Percentiles rank a stretch among this genome's conserved stretches.
phyloP scores from a whole-genome alignment of 2,113 vertebrate species.

The Cariama cristata region DNA sequence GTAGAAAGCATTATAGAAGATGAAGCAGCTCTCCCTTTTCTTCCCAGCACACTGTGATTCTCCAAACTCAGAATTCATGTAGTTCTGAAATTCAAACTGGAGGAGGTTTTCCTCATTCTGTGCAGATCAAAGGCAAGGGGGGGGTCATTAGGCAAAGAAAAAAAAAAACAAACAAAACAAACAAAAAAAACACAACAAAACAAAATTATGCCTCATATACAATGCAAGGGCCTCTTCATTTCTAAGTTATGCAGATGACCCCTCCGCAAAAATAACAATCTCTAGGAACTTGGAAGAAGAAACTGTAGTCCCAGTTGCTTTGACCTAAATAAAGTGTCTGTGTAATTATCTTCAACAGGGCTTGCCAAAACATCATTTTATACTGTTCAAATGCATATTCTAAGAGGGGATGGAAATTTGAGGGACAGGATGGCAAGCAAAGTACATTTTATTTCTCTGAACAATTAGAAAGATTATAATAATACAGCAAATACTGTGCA shows the following conservation, averaged over 20 bases:
- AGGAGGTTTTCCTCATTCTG: not conserved
- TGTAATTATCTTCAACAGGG: constrained; percentile 38
- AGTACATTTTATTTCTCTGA: constrained; percentile 48
- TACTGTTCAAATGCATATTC: constrained; percentile 62
- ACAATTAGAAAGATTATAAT: constrained; percentile 59
- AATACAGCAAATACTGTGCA: constrained; percentile 63
- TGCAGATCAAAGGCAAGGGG: constrained; percentile 28
- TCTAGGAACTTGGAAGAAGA: constrained; percentile 61
- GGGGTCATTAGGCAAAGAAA: no score
- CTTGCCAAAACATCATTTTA: constrained; percentile 70
- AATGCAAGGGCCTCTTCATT: not conserved
- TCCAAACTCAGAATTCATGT: not conserved
- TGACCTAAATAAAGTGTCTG: constrained; percentile 62
- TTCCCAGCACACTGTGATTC: not conserved
- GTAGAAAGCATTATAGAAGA: not conserved
- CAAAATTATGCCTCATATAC: constrained; percentile 6
- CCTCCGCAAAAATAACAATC: constrained; percentile 30
- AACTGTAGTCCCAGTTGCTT: constrained; percentile 40
- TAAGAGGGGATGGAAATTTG: constrained; percentile 34
- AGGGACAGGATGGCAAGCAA: constrained; percentile 33
- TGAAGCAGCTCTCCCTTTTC: not conserved
- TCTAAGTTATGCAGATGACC: constrained; percentile 54
- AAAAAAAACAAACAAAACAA: no score
- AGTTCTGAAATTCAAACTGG: constrained; percentile 20
- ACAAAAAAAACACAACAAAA: not conserved